Base-by-base conservation (phyloP, 37 sponge, comb jelly and placozoan genomes). In the Mnemiopsis leidyi region DNA sequence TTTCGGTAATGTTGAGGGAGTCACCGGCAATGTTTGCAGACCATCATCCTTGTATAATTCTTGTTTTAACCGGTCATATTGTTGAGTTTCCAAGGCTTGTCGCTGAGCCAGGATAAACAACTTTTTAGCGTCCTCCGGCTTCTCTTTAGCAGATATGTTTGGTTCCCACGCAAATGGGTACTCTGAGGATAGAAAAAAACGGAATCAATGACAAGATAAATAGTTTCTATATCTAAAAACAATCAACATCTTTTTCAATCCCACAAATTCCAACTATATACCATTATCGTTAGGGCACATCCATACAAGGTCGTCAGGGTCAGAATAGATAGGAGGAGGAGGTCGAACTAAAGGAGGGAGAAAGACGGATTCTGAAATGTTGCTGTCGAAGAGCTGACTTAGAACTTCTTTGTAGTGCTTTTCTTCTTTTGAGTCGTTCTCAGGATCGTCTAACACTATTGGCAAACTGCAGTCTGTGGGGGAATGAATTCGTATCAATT, bases 401-500 rank as follows among this genome's bases (percentile, higher is more conserved):
- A 82, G 36, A 34, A 82, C 82, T 34, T 82, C 82, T 23, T 82
- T 82, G 38, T 82, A 82, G 35, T 35, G 35, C 23, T 34, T 30
- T 30, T 82, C 82, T 23, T 82, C 82, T 34, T 34, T 82, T 7
- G 82, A 82, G 23, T 82, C 38, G 82, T 34, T 82, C 82, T 85
- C 90, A 5, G 90, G 90, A 26, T 85, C 90, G 61, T 85, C 90
- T 29, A 85, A 21, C 3, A 85, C 39, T 13, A 85, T 85, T 2
- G 90, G 30, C 24, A 85, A 39, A 85, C 90, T 40, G 48, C 90
- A 40, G 23, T 85, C 90, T 85, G 90, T 20, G 24, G n/a, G 68
- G 68, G 68, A 69, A 20, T 28, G 2, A 48, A 48, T 48, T 48
- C 61, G 61, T 48, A n/a, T n/a, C n/a, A n/a, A n/a, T n/a, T n/a